Conservation (phyloP, 1,140 invertebrate species). For the roundworm (Caenorhabditis elegans) region DNA sequence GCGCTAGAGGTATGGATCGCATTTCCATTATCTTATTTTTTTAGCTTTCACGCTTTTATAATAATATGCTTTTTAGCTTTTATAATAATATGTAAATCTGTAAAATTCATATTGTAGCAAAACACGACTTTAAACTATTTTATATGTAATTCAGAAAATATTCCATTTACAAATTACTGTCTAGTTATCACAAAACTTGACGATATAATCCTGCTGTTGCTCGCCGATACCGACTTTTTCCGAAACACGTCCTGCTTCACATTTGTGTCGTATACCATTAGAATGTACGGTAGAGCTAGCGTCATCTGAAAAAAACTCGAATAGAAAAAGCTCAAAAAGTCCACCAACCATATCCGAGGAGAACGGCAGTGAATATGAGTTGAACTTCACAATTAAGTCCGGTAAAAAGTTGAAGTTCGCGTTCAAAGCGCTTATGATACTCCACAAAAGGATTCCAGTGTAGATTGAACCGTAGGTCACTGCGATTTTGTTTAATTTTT, state of each 20-base stretch:
- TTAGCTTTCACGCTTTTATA: no score
- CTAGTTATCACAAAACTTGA: neutral
- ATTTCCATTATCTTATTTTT: no score
- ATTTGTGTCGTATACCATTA: neutral
- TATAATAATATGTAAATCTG: no score
- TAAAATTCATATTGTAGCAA: no score
- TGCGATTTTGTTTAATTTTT: neutral
- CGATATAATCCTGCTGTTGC: neutral
- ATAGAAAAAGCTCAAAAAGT: neutral
- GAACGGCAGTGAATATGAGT: neutral
- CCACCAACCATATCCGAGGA: neutral
- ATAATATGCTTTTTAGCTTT: no score
- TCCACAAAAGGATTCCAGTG: neutral
- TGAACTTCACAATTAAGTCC: neutral
- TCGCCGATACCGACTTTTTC: neutral
- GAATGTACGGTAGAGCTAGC: neutral
- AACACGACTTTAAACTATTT: no score
- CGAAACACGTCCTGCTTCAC: neutral
- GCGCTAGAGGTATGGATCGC: no score
- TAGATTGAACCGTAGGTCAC: neutral
- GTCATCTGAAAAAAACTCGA: neutral
- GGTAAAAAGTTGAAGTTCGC: neutral
- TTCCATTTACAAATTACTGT: neutral
- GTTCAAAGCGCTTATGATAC: neutral
- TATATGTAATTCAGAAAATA: no score